phyloP scores from a whole-genome alignment of 2,797 vertebrate species.

The Masticophis lateralis region DNA sequence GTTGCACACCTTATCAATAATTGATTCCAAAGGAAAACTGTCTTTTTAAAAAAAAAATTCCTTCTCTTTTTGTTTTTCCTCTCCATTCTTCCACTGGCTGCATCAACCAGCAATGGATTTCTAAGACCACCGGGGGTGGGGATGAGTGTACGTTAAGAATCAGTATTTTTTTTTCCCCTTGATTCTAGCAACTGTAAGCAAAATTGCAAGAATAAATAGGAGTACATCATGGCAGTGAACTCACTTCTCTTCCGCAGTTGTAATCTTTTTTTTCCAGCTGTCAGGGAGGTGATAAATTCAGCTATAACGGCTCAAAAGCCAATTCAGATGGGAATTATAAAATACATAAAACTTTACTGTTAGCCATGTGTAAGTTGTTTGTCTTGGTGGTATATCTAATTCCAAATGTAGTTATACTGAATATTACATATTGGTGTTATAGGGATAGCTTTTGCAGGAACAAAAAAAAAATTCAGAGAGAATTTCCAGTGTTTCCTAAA shows the following conservation, averaged over 20 bases:
- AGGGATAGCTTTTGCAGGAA: background rate
- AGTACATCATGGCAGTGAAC: slow-evolving; percentile 9
- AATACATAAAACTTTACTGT: slow-evolving; percentile 10
- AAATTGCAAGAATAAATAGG: slow-evolving; percentile 16
- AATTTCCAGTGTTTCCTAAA: background rate
- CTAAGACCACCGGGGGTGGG: background rate
- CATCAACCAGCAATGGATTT: background rate
- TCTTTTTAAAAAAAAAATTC: background rate
- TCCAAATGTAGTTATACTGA: background rate
- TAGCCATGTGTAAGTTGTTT: background rate
- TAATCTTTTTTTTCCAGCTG: slow-evolving; percentile 24
- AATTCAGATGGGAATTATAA: slow-evolving; percentile 21
- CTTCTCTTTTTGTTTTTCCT: background rate
- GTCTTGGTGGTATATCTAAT: background rate
- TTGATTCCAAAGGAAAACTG: background rate
- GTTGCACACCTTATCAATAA: background rate
- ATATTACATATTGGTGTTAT: background rate
- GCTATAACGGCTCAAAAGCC: slow-evolving; percentile 6
- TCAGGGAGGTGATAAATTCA: slow-evolving; percentile 19
- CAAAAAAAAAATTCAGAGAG: background rate
- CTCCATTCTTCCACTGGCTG: background rate
- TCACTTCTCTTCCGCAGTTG: slow-evolving; percentile 3
- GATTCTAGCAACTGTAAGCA: background rate
- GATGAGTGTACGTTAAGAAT: background rate
- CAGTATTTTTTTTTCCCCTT: slow-evolving; percentile 5